Percentiles rank a stretch among this genome's conserved stretches.
phyloP scores from a whole-genome alignment of 2,888 invertebrate species.

The Philaethria dido region DNA sequence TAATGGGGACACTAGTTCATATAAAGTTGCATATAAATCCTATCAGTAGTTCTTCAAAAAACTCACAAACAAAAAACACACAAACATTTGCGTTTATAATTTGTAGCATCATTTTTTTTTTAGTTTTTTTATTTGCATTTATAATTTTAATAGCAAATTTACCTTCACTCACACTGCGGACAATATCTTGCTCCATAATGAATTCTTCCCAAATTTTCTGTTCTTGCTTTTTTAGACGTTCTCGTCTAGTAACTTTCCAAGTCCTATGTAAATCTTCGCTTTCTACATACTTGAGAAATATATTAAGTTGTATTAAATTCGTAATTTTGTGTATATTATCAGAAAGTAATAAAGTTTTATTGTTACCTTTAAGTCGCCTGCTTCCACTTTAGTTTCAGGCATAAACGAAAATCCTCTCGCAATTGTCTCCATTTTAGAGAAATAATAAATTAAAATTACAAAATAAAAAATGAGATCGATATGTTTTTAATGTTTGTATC shows the following conservation, averaged over 20 bases:
- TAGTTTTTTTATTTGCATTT: too few species aligned
- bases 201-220: conserved; percentile 75
- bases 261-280: conserved; percentile 65
- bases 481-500: conserved; percentile 16
- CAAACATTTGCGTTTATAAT: too few species aligned
- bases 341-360: neutral
- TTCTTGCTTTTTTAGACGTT: conserved; percentile 69
- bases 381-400: conserved; percentile 58
- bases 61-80: too few species aligned
- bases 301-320: neutral
- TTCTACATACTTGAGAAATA: conserved; percentile 64
- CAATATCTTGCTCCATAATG: conserved; percentile 68
- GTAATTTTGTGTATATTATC: neutral
- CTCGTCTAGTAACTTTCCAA: conserved; percentile 66
- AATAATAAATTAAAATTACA: conserved; percentile 4
- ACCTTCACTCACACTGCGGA: conserved; percentile 61
- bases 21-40: too few species aligned
- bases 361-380: conserved; percentile 59
- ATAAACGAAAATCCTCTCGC: conserved; percentile 71
- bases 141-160: too few species aligned
- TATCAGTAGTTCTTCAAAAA: too few species aligned
- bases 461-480: conserved; percentile 3
- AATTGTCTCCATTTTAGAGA: conserved; percentile 57
- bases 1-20: too few species aligned
- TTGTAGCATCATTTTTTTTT: too few species aligned